These are phyloP conservation scores for Oligia fasciuncula DNA, from an alignment of 2,888 invertebrate genomes.

Conservation along the genomic window DNA sequence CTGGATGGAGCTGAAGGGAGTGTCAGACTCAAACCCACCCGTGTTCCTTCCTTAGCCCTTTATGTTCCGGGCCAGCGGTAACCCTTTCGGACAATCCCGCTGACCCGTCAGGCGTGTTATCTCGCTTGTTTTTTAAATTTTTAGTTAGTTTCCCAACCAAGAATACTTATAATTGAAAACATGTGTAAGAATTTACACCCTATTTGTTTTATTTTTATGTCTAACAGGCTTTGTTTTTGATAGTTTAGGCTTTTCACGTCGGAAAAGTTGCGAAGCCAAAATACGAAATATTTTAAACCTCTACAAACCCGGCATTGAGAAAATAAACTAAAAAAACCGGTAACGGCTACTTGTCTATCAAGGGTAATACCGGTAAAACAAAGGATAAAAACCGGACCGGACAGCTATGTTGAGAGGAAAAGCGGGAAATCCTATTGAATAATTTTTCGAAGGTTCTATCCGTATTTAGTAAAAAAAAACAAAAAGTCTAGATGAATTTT, in stretches of 20 bases:
- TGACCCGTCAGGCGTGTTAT: not conserved
- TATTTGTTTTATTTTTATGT: not conserved
- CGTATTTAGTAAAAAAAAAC: slow-evolving; percentile 18
- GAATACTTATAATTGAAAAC: not conserved
- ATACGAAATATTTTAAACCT: slow-evolving; percentile 22
- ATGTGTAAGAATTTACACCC: slow-evolving; percentile 7
- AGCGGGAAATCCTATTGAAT: slow-evolving; percentile 30
- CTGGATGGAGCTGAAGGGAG: too few species aligned
- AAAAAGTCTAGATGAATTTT: not conserved
- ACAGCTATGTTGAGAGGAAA: slow-evolving; percentile 25
- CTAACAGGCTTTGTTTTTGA: not conserved
- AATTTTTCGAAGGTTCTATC: slow-evolving; percentile 19
- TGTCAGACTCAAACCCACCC: too few species aligned
- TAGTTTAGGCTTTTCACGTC: not conserved
- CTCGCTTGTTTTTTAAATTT: not conserved
- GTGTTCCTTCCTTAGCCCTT: too few species aligned
- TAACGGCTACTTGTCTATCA: slow-evolving; percentile 54
- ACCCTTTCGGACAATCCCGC: too few species aligned
- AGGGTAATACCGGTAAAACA: slow-evolving; percentile 27
- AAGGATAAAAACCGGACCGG: slow-evolving; percentile 26
- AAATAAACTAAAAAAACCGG: slow-evolving; percentile 27
- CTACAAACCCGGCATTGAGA: slow-evolving; percentile 7
- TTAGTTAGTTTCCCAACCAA: not conserved
- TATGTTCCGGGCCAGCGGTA: too few species aligned
- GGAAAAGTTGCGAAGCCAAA: slow-evolving; percentile 15